These are phyloP conservation scores for Drosophila pseudotakahashii DNA, from an alignment of 2,888 invertebrate genomes.

Conservation along the genomic window DNA sequence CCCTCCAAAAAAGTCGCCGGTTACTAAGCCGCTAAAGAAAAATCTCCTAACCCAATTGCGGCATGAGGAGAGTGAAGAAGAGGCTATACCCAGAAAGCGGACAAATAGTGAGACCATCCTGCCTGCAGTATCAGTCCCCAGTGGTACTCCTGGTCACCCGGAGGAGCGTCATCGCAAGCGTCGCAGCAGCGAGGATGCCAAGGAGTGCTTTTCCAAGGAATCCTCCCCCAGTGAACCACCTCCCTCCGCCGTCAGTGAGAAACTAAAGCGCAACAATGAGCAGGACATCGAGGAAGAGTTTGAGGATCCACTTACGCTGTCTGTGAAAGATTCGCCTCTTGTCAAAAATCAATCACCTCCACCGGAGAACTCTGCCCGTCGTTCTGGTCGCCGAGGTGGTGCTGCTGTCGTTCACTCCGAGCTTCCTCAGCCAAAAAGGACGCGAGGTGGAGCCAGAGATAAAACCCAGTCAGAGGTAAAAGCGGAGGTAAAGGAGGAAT, in stretches of 20 bases:
- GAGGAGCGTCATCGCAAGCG: constrained; percentile 75
- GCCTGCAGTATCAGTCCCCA: constrained; percentile 5
- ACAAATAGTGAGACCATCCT: constrained; percentile 70
- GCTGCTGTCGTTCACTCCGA: constrained; percentile 72
- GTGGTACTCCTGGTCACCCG: constrained; percentile 8
- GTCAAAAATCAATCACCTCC: constrained; percentile 1
- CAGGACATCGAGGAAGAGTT: constrained; percentile 38
- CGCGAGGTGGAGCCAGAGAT: constrained; percentile 64
- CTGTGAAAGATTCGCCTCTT: constrained; percentile 1
- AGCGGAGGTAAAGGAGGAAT: constrained; percentile 9
- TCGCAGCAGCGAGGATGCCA: constrained; percentile 74
- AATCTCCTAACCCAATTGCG: constrained; percentile 76
- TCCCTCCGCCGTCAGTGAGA: constrained; percentile 58
- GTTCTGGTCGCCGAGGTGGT: constrained; percentile 79
- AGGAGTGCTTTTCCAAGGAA: constrained; percentile 35
- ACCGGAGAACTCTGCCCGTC: constrained; percentile 52
- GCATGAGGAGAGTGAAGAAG: constrained; percentile 76
- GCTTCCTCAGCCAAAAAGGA: constrained; percentile 74
- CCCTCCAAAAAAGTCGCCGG: constrained; percentile 68
- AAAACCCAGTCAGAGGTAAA: constrained; percentile 33
- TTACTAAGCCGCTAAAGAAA: constrained; percentile 80
- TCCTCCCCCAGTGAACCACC: constrained; percentile 39
- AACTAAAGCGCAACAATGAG: constrained; percentile 61
- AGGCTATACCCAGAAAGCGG: constrained; percentile 71
- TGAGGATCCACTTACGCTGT: background rate